Evolutionary conservation across 2,888 invertebrate species (phyloP), one percentile per base, ranked within the genome.

Genomic region (Patella ulyssiponensis): DNA sequence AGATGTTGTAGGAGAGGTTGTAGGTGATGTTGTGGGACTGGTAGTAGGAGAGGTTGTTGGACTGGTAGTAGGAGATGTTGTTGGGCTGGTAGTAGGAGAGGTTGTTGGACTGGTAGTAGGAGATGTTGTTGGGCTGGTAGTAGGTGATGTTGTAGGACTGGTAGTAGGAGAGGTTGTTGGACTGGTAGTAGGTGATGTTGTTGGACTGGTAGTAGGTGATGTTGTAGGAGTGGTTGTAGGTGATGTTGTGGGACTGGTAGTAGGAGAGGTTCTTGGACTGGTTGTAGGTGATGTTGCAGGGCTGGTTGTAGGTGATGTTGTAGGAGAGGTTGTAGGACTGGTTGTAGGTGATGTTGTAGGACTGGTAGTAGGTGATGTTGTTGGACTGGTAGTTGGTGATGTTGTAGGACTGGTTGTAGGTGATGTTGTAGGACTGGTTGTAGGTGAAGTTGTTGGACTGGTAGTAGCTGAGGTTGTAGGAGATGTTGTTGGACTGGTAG

Each of bases 321-420:
- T 64, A 17, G 58, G 58, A n/a, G 58, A 64, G 1, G 58, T n/a
- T 17, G 4, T 64, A 17, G 58, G 58, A n/a, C 58, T 64, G n/a
- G 58, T 64, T 17, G 58, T n/a, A n/a, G 58, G 58, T 1, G 58
- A 64, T 1, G 58, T 64, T 64, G n/a, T n/a, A n/a, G 58, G 58
- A n/a, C 58, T 64, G n/a, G 58, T n/a, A 64, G 58, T 64, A 64
- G 58, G 58, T n/a, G 58, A 64, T 3, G 58, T 64, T 17, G n/a
- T 64, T 64, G 58, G 58, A n/a, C 58, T 64, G n/a, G 58, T 64
- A n/a, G n/a, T 64, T 17, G 27, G 27, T 27, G 27, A 27, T 1
- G 27, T 27, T 27, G n/a, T n/a, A n/a, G n/a, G n/a, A n/a, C n/a
- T n/a, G n/a, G n/a, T n/a, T n/a, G 27, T 27, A 27, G 58, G 58